Base-by-base conservation (phyloP, 1,140 invertebrate species). In the Chelonus insularis region DNA sequence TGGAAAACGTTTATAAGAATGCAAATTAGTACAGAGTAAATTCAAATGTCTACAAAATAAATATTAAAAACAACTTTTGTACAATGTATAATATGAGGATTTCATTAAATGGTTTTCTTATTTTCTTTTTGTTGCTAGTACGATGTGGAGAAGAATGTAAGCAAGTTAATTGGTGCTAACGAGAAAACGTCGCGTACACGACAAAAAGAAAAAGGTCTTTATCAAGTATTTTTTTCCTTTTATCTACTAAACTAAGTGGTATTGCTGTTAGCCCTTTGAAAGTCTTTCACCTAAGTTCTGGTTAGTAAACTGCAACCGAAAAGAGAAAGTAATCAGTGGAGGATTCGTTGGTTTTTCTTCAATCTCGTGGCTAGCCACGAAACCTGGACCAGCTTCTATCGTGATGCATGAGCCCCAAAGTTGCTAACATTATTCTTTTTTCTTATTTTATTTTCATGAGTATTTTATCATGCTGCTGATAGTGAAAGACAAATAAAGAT, bases 271-370 rank as follows among this genome's bases (percentile, higher is more conserved):
- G 34, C 18, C 52, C 52, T 39, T 55, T 39, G 32, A 55, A 37
- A 55, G 34, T 29, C 52, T 14, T 14, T 20, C 16, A 34, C 18
- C 11, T 34, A n/a, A 21, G 34, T 36, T 32, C 23, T 23, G 29
- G 12, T 21, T 23, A 8, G 29, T 21, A 18, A 23, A 16, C 29
- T 9, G 23, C 14, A 6, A 39, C 34, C 14, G 52, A 55, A 55
- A 34, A 14, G 34, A 29, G 52, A 39, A 55, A 55, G 52, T 55
- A 55, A 55, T 55, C 52, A 55, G 52, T 34, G 12, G 34, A 48
- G 52, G 36, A 55, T 55, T 36, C 52, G 52, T 36, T 37, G 52
- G 52, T 55, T 43, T 56, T 20, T 12, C 54, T 43, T 56, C 43
- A 56, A 56, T 56, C 23, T 56, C 12, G 54, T 18, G 54, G 54